Evolutionary conservation across 2,113 vertebrate species (phyloP), one percentile per base, ranked within the genome.

Genomic region (Ochotona curzoniae): DNA sequence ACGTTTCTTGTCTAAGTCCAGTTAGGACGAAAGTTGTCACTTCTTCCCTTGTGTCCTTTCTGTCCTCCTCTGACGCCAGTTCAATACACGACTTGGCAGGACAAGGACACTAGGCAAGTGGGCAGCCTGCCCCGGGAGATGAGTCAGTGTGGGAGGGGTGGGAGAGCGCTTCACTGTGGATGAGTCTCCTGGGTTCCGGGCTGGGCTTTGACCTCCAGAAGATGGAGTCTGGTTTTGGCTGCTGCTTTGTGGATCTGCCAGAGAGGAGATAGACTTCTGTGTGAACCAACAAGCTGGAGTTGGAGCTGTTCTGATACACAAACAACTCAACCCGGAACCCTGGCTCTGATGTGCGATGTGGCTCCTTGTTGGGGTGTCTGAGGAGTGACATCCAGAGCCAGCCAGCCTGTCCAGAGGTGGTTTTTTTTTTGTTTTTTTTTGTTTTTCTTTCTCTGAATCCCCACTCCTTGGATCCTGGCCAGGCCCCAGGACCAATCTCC

Each of bases 331-430:
- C 44, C 17, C 18, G 14, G 28, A 38, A 44, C 38, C 38, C 38
- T 44, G 38, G 38, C 38, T 44, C 38, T 44, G 38, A 44, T 75
- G 69, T 89, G 83, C 85, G 74, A 67, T 76, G 82, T 83, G 51
- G 26, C 6, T 73, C 44, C 47, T 70, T 64, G 11, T 30, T 64
- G 3, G 26, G 10, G 35, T 78, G 6, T 83, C n/a, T 86, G 44
- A 86, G 85, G 11, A 57, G 61, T 70, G 76, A 66, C 4, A 2
- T 75, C 32, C 21, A 23, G 49, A 82, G 35, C 73, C 30, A 75
- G 3, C 57, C 32, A 47, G 61, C 28, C 54, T 51, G 51, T 71
- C 93, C 30, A 25, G 64, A 88, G 67, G 54, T 82, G 54, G n/a
- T 74, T 70, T 21, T 82, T n/a, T 75, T 38, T 8, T 84, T n/a